These are phyloP conservation scores for Drosophila melanosoma DNA, from an alignment of 2,888 invertebrate species.

Conservation along the genomic window DNA sequence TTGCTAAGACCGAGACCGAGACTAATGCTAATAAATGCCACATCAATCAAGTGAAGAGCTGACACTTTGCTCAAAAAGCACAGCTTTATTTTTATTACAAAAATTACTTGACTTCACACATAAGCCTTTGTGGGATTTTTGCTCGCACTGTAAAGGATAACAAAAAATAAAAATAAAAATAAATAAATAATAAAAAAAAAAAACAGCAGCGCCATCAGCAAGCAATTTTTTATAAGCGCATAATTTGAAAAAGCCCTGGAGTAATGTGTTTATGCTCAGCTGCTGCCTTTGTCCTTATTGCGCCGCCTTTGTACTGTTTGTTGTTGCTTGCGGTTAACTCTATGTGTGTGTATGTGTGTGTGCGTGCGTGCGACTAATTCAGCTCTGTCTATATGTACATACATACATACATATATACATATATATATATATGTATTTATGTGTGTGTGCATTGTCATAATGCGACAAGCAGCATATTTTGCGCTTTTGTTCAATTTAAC, in stretches of 20 bases:
- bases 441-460: slow-evolving; percentile 20
- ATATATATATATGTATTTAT: not conserved
- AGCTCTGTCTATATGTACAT: not conserved
- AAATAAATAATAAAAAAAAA: not conserved
- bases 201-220: slow-evolving; percentile 21
- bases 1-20: slow-evolving; percentile 16
- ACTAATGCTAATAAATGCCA: slow-evolving; percentile 49
- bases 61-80: slow-evolving; percentile 1
- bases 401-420: not conserved
- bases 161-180: not conserved
- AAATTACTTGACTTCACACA: slow-evolving; percentile 48
- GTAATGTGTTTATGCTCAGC: slow-evolving; percentile 61
- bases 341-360: not conserved
- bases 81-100: slow-evolving; percentile 39
- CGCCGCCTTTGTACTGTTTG: slow-evolving; percentile 17
- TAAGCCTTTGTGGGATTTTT: slow-evolving; percentile 45
- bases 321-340: slow-evolving; percentile 7
- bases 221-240: slow-evolving; percentile 49
- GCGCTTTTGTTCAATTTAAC: slow-evolving; percentile 52
- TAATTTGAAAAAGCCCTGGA: slow-evolving; percentile 65
- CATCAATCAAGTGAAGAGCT: slow-evolving; percentile 57
- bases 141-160: slow-evolving; percentile 13
- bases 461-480: slow-evolving; percentile 45
- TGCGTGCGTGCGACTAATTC: not conserved
- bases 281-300: slow-evolving; percentile 35